These are phyloP conservation scores for Thermophis baileyi DNA, from an alignment of 2,113 vertebrate species.

Conservation along the genomic window DNA sequence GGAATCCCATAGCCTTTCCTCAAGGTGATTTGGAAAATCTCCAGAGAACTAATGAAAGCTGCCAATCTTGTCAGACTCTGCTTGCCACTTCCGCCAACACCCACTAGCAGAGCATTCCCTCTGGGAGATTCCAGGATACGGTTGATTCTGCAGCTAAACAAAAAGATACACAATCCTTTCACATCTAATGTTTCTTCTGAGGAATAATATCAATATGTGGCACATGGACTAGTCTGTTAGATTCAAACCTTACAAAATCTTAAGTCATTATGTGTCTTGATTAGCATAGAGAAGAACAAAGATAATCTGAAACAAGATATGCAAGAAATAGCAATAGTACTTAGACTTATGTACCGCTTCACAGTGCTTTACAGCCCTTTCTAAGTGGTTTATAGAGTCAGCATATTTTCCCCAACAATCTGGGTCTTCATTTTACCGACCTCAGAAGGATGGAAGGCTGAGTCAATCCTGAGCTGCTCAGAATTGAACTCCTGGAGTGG, in stretches of 20 bases:
- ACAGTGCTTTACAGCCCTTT: too few species aligned
- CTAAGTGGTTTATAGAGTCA: too few species aligned
- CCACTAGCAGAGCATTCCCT: slow-evolving; percentile 88
- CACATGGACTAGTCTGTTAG: slow-evolving; percentile 11
- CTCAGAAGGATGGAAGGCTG: too few species aligned
- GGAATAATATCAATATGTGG: background rate
- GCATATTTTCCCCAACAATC: too few species aligned
- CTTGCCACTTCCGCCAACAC: slow-evolving; percentile 92
- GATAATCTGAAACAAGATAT: background rate
- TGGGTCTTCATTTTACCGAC: too few species aligned
- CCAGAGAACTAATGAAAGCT: slow-evolving; percentile 89
- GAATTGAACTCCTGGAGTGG: too few species aligned
- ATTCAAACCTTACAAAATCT: background rate
- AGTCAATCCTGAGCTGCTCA: too few species aligned
- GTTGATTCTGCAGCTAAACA: slow-evolving; percentile 85
- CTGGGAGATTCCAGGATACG: slow-evolving; percentile 88
- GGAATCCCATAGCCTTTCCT: slow-evolving; percentile 83
- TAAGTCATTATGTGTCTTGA: background rate
- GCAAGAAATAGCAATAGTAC: background rate
- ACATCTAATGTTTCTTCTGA: slow-evolving; percentile 7
- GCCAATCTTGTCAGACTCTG: slow-evolving; percentile 95
- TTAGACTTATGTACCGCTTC: too few species aligned
- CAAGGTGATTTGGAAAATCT: slow-evolving; percentile 93
- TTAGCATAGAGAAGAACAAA: background rate
- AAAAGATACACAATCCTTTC: slow-evolving; percentile 6